These are phyloP conservation scores for Astyanax mexicanus DNA, from an alignment of 2,797 vertebrate genomes.

Conservation along the genomic window DNA sequence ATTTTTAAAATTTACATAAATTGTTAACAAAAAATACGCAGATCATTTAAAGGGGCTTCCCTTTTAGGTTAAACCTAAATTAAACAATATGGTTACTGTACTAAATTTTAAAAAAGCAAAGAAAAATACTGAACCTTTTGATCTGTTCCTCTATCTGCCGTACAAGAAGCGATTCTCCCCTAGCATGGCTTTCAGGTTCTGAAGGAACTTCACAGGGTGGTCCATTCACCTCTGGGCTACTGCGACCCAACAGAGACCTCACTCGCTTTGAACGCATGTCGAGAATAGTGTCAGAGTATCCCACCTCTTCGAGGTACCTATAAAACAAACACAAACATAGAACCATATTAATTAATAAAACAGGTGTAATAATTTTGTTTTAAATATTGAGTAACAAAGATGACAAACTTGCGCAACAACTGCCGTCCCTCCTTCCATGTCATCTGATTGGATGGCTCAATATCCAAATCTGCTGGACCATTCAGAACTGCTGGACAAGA, in stretches of 20 bases:
- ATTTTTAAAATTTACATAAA: too few relatives aligned
- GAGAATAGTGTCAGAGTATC: constrained; percentile 91
- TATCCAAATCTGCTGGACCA: constrained; percentile 83
- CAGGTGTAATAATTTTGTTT: too few relatives aligned
- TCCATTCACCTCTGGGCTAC: constrained; percentile 85
- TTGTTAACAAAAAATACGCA: too few relatives aligned
- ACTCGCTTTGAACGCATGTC: constrained; percentile 91
- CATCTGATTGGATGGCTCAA: constrained; percentile 86
- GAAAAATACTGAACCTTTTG: constrained; percentile 78
- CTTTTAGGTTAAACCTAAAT: too few relatives aligned
- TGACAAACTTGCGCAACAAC: constrained; percentile 88
- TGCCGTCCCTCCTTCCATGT: constrained; percentile 93
- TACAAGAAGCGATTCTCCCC: constrained; percentile 84
- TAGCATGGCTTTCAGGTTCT: constrained; percentile 72
- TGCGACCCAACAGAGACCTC: constrained; percentile 86
- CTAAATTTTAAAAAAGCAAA: neutral
- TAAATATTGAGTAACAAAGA: neutral
- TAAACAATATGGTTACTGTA: neutral
- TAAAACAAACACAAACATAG: neutral
- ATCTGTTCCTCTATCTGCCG: constrained; percentile 93
- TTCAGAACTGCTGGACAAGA: constrained; percentile 81
- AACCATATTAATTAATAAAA: too few relatives aligned
- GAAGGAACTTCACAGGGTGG: constrained; percentile 69
- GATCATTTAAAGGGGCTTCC: too few relatives aligned
- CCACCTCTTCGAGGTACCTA: constrained; percentile 92